Evolutionary conservation across 2,113 vertebrate genomes (phyloP).

Genomic region (Octodon degus): DNA sequence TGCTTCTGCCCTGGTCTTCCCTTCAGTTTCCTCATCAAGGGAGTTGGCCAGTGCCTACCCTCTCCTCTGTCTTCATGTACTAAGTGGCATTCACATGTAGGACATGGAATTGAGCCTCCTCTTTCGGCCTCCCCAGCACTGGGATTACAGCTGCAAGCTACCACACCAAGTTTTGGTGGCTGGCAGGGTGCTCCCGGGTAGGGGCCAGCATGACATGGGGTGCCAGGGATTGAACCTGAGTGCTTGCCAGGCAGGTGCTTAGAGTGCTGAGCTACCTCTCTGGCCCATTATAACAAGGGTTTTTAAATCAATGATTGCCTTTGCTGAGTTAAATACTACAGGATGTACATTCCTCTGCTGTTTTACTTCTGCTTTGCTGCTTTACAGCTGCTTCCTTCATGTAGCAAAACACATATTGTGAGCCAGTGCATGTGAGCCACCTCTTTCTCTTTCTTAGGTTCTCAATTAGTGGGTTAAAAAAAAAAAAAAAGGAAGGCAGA

Average conservation of each 20-base stretch:
- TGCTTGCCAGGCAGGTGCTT: too few relatives aligned
- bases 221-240: too few relatives aligned
- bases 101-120: neutral
- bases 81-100: neutral
- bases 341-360: neutral
- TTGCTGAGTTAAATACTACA: neutral
- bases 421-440: neutral
- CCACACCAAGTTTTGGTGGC: too few relatives aligned
- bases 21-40: neutral
- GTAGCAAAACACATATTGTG: neutral
- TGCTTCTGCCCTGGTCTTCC: rapidly evolving
- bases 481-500: neutral
- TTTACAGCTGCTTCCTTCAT: neutral
- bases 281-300: neutral
- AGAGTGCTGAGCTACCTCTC: too few relatives aligned
- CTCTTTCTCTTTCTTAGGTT: neutral
- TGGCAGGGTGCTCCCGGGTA: too few relatives aligned
- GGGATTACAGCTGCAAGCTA: too few relatives aligned
- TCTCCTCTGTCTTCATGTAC: neutral
- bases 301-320: neutral
- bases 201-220: too few relatives aligned
- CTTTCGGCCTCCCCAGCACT: too few relatives aligned
- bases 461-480: neutral
- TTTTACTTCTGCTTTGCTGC: neutral
- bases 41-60: neutral